phyloP scores from a whole-genome alignment of 2,113 vertebrate genomes.

The Cyprinodon brontotheroides region DNA sequence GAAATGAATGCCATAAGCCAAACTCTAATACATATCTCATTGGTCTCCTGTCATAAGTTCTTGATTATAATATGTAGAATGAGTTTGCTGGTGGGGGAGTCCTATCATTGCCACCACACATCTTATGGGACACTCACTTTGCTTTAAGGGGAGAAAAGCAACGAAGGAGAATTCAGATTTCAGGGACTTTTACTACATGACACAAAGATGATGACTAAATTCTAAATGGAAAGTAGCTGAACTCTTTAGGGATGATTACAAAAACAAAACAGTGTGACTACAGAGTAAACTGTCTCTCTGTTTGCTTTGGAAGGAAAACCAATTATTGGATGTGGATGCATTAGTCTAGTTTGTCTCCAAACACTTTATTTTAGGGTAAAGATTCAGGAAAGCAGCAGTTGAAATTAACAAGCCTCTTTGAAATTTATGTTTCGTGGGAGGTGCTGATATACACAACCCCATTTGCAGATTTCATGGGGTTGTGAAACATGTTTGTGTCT shows the following conservation, averaged over 20 bases:
- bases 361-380: constrained; percentile 27
- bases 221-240: constrained; percentile 1
- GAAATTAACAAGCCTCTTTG: constrained; percentile 15
- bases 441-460: background rate
- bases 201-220: constrained; percentile 15
- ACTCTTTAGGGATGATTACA: background rate
- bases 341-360: background rate
- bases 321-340: constrained; percentile 12
- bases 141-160: constrained; percentile 19
- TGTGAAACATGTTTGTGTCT: constrained; percentile 39
- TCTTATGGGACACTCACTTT: constrained; percentile 8
- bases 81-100: constrained; percentile 5
- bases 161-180: background rate
- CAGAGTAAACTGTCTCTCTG: constrained; percentile 5
- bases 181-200: constrained; percentile 10
- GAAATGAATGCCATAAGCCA: constrained; percentile 58
- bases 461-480: constrained; percentile 30
- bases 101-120: background rate
- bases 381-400: constrained; percentile 28
- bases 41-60: constrained; percentile 32
- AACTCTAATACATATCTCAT: constrained; percentile 49
- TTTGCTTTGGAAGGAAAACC: constrained; percentile 10
- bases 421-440: constrained; percentile 37
- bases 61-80: constrained; percentile 40
- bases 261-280: background rate